These are phyloP conservation scores for Manis crassicaudata DNA, from an alignment of 2,797 vertebrate genomes.

Conservation along the genomic window DNA sequence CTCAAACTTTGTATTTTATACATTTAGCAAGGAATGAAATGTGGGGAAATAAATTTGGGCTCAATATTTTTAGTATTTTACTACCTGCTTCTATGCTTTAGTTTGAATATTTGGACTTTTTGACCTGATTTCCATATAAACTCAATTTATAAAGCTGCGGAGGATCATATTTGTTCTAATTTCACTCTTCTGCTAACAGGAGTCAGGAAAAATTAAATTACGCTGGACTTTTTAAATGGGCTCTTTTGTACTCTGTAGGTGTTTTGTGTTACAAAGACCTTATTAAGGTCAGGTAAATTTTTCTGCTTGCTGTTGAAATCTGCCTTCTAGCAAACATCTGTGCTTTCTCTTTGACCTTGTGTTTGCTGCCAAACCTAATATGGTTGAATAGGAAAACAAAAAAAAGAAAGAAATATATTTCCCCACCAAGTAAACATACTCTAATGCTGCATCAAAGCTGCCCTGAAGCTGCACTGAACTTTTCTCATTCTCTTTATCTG, in stretches of 20 bases:
- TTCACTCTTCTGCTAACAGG: slow-evolving; percentile 34
- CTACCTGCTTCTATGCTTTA: slow-evolving; percentile 66
- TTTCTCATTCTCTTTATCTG: slow-evolving; percentile 82
- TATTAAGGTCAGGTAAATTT: slow-evolving; percentile 76
- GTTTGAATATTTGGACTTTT: slow-evolving; percentile 70
- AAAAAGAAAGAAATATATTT: slow-evolving; percentile 77
- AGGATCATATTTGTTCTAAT: slow-evolving; percentile 56
- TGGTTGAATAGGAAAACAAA: slow-evolving; percentile 83
- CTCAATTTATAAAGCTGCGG: slow-evolving; percentile 54
- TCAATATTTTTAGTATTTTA: slow-evolving; percentile 65
- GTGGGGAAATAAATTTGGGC: slow-evolving; percentile 72
- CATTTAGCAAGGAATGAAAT: slow-evolving; percentile 67
- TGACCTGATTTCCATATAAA: slow-evolving; percentile 44
- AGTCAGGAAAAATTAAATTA: slow-evolving; percentile 66
- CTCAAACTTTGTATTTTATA: slow-evolving; percentile 71
- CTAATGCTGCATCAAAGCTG: slow-evolving; percentile 86
- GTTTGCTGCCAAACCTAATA: slow-evolving; percentile 85
- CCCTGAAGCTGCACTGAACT: slow-evolving; percentile 86
- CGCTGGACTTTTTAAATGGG: slow-evolving; percentile 67
- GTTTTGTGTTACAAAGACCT: slow-evolving; percentile 72
- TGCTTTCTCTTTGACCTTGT: slow-evolving; percentile 85
- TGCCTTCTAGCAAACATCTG: slow-evolving; percentile 86
- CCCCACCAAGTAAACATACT: slow-evolving; percentile 83
- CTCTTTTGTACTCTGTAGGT: slow-evolving; percentile 46
- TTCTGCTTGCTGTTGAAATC: slow-evolving; percentile 86